phyloP scores from a whole-genome alignment of 2,797 vertebrate genomes.

The Cossypha niveicapilla region DNA sequence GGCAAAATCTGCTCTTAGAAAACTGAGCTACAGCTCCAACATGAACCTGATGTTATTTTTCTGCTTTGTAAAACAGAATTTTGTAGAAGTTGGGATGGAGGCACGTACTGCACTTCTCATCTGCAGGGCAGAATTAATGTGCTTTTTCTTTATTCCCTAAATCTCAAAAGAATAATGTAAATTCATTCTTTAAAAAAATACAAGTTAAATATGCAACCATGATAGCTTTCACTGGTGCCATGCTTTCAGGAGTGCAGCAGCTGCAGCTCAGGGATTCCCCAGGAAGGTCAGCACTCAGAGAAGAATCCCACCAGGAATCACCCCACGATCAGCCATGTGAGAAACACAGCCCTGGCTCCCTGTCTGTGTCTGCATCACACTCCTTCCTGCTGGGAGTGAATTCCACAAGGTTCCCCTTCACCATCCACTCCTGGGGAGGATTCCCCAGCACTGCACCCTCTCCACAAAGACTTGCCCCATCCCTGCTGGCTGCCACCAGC shows the following conservation, averaged over 20 bases:
- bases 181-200: background rate
- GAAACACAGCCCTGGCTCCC: background rate
- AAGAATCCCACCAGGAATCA: background rate
- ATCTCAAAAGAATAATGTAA: background rate
- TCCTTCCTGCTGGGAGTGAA: background rate
- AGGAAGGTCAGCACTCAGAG: background rate
- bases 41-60: background rate
- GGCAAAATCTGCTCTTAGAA: background rate
- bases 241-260: background rate
- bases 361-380: background rate
- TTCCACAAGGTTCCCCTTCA: fast-evolving
- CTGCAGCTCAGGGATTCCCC: background rate
- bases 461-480: background rate
- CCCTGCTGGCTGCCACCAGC: background rate
- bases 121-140: background rate
- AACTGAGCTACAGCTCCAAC: background rate
- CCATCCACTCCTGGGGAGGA: background rate
- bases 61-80: background rate
- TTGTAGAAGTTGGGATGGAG: background rate
- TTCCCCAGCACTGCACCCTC: background rate
- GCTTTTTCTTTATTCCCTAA: background rate
- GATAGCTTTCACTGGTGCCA: background rate
- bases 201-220: background rate
- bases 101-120: background rate
- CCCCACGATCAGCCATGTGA: background rate